Conservation (phyloP, 1,140 invertebrate genomes). For the Drosophila watanabei region DNA sequence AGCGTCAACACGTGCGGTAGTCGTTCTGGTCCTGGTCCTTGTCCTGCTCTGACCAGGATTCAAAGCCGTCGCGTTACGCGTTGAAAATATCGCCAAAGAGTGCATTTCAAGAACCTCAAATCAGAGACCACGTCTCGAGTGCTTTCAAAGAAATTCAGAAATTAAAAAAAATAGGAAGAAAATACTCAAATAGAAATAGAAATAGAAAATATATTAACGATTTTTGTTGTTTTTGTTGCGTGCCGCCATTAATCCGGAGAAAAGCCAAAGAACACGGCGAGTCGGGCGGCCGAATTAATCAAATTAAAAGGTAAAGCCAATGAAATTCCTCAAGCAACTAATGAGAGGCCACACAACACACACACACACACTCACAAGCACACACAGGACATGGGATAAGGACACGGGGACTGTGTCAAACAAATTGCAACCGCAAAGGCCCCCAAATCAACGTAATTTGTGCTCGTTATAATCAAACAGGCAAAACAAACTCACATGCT, state of each 20-base stretch:
- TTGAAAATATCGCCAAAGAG: constrained; percentile 1
- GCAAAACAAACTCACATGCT: constrained; percentile 33
- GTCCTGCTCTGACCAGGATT: constrained; percentile 25
- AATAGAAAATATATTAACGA: constrained; percentile 9
- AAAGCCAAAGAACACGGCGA: constrained; percentile 9
- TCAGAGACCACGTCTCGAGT: neutral
- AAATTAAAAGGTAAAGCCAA: constrained; percentile 71
- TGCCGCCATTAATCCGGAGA: constrained; percentile 14
- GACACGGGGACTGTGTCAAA: constrained; percentile 24
- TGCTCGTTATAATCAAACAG: constrained; percentile 64
- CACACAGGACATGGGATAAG: too few species aligned
- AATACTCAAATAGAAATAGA: neutral
- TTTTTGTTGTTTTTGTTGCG: constrained; percentile 59
- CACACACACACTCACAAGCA: neutral
- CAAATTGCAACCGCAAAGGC: constrained; percentile 51
- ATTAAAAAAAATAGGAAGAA: neutral
- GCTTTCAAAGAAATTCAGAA: neutral
- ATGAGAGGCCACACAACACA: constrained; percentile 19
- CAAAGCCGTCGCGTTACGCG: constrained; percentile 30
- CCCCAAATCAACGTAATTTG: constrained; percentile 69
- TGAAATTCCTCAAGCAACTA: constrained; percentile 41
- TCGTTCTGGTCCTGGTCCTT: constrained; percentile 28
- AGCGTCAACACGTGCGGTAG: constrained; percentile 78
- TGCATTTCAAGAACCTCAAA: constrained; percentile 13
- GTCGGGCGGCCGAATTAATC: constrained; percentile 45